phyloP scores from a whole-genome alignment of 2,113 vertebrate species.

The Asarcornis scutulata region DNA sequence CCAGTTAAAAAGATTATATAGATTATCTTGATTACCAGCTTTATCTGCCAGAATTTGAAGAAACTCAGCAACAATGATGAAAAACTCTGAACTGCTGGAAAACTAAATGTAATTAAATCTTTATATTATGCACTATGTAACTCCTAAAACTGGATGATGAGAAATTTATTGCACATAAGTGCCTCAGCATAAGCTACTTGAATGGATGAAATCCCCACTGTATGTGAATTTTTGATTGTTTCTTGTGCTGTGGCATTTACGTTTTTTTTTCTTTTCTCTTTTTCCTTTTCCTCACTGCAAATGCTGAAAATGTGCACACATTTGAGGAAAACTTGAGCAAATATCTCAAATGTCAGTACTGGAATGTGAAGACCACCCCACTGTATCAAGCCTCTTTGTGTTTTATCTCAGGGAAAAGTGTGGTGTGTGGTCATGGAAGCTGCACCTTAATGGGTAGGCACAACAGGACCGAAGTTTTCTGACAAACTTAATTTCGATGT shows the following conservation, averaged over 20 bases:
- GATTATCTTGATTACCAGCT: not conserved
- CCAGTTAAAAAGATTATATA: not conserved
- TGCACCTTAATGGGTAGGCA: not conserved
- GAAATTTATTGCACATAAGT: not conserved
- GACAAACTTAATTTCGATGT: not conserved
- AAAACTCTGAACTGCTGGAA: not conserved
- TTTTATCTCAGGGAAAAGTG: not conserved
- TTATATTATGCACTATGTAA: not conserved
- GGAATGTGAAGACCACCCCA: not conserved
- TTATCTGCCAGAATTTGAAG: not conserved
- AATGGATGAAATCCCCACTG: not conserved
- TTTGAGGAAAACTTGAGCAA: conserved; percentile 3
- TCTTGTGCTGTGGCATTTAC: not conserved
- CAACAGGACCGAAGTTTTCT: not conserved
- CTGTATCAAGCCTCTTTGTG: not conserved
- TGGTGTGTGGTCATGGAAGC: not conserved
- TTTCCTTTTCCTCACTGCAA: not conserved
- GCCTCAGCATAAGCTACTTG: not conserved
- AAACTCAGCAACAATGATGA: not conserved
- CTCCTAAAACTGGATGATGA: not conserved
- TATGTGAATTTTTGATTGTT: not conserved
- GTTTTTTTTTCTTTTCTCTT: not conserved
- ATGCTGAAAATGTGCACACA: not conserved
- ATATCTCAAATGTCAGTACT: not conserved
- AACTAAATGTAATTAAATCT: not conserved